Evolutionary conservation across 2,113 vertebrate genomes (phyloP).

Genomic region (Podiceps cristatus): DNA sequence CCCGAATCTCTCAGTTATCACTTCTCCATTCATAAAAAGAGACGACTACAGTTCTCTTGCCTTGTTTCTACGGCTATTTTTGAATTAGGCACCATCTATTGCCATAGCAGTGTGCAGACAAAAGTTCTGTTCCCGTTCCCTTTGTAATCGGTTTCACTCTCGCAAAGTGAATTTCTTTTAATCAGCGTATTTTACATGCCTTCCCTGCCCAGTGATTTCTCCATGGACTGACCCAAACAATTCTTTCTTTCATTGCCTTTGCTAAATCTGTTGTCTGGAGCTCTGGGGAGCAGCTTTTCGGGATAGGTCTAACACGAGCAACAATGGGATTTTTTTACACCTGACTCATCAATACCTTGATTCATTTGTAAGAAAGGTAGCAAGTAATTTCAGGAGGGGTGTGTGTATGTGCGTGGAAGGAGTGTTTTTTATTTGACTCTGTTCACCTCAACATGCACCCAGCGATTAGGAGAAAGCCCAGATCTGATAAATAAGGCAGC

Average conservation of each 20-base stretch:
- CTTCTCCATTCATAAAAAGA: background rate
- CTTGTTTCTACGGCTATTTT: rapidly evolving
- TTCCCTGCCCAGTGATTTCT: background rate
- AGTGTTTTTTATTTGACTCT: background rate
- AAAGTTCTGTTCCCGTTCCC: background rate
- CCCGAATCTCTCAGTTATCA: background rate
- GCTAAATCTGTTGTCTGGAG: background rate
- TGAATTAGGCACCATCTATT: background rate
- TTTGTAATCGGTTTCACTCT: background rate
- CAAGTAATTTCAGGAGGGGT: background rate
- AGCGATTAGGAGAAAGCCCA: background rate
- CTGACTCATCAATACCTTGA: background rate
- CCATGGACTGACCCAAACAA: background rate
- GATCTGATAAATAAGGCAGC: background rate
- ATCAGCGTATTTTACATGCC: background rate
- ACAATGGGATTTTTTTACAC: background rate
- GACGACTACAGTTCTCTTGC: background rate
- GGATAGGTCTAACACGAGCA: background rate
- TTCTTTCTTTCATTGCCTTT: background rate
- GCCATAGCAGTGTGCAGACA: rapidly evolving
- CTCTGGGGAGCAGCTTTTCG: background rate
- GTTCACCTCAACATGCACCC: background rate
- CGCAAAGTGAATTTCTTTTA: background rate
- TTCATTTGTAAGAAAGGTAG: background rate
- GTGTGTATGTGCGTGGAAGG: background rate